Evolutionary conservation across 2,113 vertebrate species (phyloP).

Genomic region (Pitta sordida): DNA sequence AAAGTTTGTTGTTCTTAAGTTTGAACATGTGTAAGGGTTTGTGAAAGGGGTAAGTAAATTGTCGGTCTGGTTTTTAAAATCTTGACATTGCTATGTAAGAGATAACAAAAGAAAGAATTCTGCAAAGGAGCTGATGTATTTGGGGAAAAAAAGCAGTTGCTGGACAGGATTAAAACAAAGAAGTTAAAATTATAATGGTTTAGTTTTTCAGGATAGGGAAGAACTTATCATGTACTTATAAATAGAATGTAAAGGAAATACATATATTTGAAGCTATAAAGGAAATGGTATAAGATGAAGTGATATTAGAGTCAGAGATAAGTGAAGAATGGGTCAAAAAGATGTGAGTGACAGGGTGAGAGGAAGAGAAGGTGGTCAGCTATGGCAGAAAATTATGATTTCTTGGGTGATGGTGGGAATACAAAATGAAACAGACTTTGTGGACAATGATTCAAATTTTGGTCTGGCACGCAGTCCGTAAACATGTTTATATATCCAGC

Average conservation of each 20-base stretch:
- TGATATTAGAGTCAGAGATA: neutral
- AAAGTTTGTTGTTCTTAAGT: neutral
- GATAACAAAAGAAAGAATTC: neutral
- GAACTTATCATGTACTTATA: neutral
- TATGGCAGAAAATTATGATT: neutral
- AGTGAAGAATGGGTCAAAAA: neutral
- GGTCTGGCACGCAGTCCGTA: neutral
- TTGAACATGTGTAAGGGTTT: neutral
- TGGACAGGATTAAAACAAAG: neutral
- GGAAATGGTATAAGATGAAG: neutral
- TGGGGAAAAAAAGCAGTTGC: neutral
- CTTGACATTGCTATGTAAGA: neutral
- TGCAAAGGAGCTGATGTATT: neutral
- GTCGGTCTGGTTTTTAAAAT: neutral
- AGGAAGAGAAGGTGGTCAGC: constrained; percentile 16
- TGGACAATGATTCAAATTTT: constrained; percentile 42
- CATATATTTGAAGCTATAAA: neutral
- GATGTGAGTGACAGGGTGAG: neutral
- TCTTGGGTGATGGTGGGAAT: neutral
- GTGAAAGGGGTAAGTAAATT: neutral
- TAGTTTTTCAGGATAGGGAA: neutral
- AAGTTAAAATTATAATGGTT: neutral
- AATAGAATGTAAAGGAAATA: neutral
- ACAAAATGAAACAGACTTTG: neutral
- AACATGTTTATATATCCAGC: neutral